These are phyloP conservation scores for Mizuhopecten yessoensis DNA, from an alignment of 1,140 invertebrate species.

Conservation along the genomic window DNA sequence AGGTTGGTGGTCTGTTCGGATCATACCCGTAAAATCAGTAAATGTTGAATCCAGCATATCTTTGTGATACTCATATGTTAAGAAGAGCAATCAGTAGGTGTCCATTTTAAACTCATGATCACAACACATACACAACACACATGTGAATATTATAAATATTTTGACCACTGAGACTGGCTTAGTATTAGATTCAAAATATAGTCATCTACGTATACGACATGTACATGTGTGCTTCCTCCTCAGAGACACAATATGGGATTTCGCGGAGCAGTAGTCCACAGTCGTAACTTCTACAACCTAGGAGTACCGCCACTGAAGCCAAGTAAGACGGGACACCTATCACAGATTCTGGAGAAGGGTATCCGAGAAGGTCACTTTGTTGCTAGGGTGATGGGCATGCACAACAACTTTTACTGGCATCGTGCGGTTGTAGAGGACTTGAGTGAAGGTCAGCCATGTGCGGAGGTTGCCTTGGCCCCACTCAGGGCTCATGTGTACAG, in stretches of 20 bases:
- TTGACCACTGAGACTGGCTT: too few species aligned
- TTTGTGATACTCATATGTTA: too few species aligned
- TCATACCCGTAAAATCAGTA: too few species aligned
- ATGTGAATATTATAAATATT: too few species aligned
- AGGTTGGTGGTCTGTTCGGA: too few species aligned
- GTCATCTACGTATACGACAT: too few species aligned
- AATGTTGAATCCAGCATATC: too few species aligned
- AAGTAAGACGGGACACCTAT: constrained; percentile 68
- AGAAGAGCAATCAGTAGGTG: too few species aligned
- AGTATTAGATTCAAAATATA: too few species aligned
- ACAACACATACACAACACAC: too few species aligned
- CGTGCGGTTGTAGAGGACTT: constrained; percentile 78
- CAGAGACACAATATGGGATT: constrained; percentile 66
- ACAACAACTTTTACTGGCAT: constrained; percentile 80
- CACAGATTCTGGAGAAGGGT: constrained; percentile 62
- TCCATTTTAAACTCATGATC: too few species aligned
- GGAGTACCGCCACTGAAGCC: constrained; percentile 48
- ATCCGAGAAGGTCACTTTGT: constrained; percentile 45
- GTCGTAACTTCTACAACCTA: constrained; percentile 76
- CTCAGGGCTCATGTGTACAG: constrained; percentile 77
- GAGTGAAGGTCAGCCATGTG: constrained; percentile 66
- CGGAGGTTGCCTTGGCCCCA: constrained; percentile 70
- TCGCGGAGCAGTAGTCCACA: constrained; percentile 72
- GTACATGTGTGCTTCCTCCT: background rate
- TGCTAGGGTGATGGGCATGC: constrained; percentile 73